phyloP scores from a whole-genome alignment of 1,140 invertebrate species.

The Tetragnatha versicolor region DNA sequence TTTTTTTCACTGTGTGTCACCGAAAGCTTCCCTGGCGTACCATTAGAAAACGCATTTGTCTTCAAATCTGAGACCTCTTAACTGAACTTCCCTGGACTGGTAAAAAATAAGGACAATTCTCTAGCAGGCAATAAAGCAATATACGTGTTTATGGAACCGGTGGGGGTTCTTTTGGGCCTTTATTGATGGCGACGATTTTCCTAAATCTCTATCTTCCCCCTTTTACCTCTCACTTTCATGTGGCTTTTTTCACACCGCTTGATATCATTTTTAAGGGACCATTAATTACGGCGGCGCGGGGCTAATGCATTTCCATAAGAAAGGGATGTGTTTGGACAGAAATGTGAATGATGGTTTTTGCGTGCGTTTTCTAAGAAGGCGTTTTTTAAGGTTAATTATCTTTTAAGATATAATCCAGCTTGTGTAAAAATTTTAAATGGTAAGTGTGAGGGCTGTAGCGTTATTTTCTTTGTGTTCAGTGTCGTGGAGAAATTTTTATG shows the following conservation, averaged over 20 bases:
- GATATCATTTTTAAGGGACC: background rate
- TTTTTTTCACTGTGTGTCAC: constrained; percentile 28
- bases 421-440: no score
- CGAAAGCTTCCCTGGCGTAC: constrained; percentile 22
- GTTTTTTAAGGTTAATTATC: background rate
- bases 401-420: background rate
- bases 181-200: constrained; percentile 15
- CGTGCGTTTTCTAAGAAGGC: background rate
- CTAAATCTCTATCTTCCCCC: constrained; percentile 2
- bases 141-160: constrained; percentile 35
- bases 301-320: background rate
- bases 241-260: background rate
- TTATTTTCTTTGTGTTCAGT: no score
- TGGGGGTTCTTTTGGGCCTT: constrained; percentile 12
- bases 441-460: no score
- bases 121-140: constrained; percentile 32
- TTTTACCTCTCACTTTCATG: background rate
- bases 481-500: no score
- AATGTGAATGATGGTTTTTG: background rate
- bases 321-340: background rate
- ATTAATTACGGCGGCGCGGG: background rate
- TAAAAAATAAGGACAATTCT: constrained; percentile 16
- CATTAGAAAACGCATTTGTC: constrained; percentile 45
- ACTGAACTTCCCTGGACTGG: background rate
- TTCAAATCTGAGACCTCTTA: constrained; percentile 25